Base-by-base conservation (phyloP, 2,888 invertebrate species). In the Sicus ferrugineus region DNA sequence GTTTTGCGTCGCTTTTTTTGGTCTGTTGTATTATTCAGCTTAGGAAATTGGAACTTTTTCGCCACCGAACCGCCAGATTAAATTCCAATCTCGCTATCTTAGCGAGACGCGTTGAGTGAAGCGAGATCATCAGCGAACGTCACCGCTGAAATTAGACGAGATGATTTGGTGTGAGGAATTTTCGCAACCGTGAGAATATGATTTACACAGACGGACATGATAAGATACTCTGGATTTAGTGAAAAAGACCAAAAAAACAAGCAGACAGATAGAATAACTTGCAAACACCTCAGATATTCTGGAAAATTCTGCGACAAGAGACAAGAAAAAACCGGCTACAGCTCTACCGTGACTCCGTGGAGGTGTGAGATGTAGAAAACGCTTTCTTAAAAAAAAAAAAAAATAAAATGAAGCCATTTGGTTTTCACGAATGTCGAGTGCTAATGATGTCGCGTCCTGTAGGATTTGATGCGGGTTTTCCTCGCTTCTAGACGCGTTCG, bases 321-420 rank as follows among this genome's bases (percentile, higher is more conserved):
- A 42, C 5, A n/a, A 42, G 16, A n/a, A 42, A 42, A 42, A 9
- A 4, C 14, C 14, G 3, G 42, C 42, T 4, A 42, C 14, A 42
- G n/a, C 6, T 38, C n/a, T n/a, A n/a, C n/a, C n/a, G n/a, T n/a
- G n/a, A 42, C 9, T 42, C 42, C 0, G 16, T 0, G 42, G n/a
- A n/a, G 14, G 2, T 42, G 14, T 42, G 14, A n/a, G 0, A 38
- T n/a, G 11, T 38, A 11, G 38, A 38, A 38, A 38, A 38, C 6
- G 38, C 6, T 9, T 38, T 38, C 38, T 9, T 38, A 38, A 38
- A 38, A 9, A 11, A 11, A 38, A 38, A 38, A 38, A 38, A 38
- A 6, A 38, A n/a, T 38, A 67, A 67, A 67, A 67, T 59, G 50
- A 19, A 46, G 31, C 9, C 59, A 67, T 67, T 67, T 67, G 58